Evolutionary conservation across 2,797 vertebrate species (phyloP).

Genomic region (Macropodus opercularis): DNA sequence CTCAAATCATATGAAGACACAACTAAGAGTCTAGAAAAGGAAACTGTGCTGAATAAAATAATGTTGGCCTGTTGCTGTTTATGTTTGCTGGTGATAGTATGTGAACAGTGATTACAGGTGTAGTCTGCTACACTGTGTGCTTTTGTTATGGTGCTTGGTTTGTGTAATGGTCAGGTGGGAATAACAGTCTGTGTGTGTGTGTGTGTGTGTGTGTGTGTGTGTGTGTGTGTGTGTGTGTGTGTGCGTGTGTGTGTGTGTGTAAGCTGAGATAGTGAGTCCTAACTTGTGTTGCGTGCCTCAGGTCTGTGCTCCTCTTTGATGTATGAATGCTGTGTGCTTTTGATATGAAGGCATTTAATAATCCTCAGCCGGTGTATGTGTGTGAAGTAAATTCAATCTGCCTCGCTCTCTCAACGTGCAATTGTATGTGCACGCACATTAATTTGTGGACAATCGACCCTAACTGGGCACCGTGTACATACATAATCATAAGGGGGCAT

Average conservation of each 20-base stretch:
- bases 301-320: slow-evolving; percentile 64
- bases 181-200: no score
- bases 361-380: slow-evolving; percentile 17
- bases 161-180: slow-evolving; percentile 16
- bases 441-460: slow-evolving; percentile 17
- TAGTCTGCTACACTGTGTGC: not conserved
- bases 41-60: no score
- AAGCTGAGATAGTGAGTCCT: slow-evolving; percentile 26
- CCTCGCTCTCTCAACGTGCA: slow-evolving; percentile 20
- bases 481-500: no score
- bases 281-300: slow-evolving; percentile 46
- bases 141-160: not conserved
- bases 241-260: slow-evolving; percentile 3
- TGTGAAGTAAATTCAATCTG: slow-evolving; percentile 26
- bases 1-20: no score
- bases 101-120: not conserved
- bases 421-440: slow-evolving; percentile 1
- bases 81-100: not conserved
- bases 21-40: no score
- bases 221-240: not conserved
- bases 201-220: not conserved
- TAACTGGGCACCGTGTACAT: not conserved
- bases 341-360: slow-evolving; percentile 61
- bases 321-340: slow-evolving; percentile 55
- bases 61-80: not conserved